Evolutionary conservation across 1,140 invertebrate species (phyloP).

Genomic region (Leptonema lineaticorne): DNA sequence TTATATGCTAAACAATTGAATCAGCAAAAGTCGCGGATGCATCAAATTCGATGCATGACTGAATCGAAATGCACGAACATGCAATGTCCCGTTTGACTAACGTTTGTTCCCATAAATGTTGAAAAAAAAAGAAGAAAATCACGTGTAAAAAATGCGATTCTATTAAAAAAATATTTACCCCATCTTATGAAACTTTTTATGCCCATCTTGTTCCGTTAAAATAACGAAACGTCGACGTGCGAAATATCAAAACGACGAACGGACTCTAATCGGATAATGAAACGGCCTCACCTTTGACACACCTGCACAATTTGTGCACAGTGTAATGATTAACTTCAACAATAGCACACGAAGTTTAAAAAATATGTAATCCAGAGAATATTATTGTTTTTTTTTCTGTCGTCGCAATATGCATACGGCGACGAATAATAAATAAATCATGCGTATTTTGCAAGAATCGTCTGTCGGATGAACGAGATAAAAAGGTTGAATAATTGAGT

Average conservation of each 20-base stretch:
- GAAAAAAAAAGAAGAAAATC: no score
- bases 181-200: slow-evolving; percentile 2
- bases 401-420: no score
- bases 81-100: no score
- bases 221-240: not conserved
- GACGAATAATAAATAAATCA: not conserved
- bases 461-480: no score
- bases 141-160: not conserved
- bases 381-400: not conserved
- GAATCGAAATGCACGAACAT: no score
- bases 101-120: no score
- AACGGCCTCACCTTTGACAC: not conserved
- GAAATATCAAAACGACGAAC: not conserved
- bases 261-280: not conserved
- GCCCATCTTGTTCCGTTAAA: not conserved
- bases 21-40: no score
- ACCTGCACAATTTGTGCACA: not conserved
- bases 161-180: slow-evolving; percentile 14
- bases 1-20: no score
- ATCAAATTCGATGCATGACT: no score
- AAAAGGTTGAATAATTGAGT: no score
- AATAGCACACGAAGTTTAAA: slow-evolving; percentile 11
- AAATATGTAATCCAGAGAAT: not conserved
- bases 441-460: no score
- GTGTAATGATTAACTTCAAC: not conserved